These are phyloP conservation scores for Pseudolaguvia tuberculata DNA, from an alignment of 2,113 vertebrate species.

Conservation along the genomic window DNA sequence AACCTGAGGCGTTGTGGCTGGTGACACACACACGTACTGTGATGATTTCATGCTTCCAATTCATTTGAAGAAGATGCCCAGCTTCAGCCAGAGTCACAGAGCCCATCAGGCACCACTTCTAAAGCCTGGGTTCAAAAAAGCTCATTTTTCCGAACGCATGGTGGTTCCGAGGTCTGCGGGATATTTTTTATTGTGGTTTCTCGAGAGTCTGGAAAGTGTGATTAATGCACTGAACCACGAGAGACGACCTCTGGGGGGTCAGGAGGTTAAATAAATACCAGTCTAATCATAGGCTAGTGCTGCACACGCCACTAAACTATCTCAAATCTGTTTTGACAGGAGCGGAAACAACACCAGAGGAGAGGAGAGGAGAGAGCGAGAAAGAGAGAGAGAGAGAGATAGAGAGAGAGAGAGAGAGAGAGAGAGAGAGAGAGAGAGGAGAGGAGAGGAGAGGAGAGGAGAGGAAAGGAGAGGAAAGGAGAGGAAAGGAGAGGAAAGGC, in stretches of 20 bases:
- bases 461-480: conserved; percentile 38
- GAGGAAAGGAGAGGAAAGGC: conserved; percentile 4
- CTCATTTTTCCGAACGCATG: not conserved
- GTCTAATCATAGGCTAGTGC: conserved; percentile 43
- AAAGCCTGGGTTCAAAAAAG: conserved; percentile 2
- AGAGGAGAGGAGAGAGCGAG: not conserved
- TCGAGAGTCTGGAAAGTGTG: conserved; percentile 17
- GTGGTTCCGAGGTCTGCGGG: not conserved
- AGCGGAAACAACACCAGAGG: conserved; percentile 49
- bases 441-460: too few relatives aligned
- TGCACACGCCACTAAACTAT: conserved; percentile 49
- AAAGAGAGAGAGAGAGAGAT: conserved; percentile 13
- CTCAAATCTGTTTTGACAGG: conserved; percentile 45
- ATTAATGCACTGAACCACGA: conserved; percentile 11
- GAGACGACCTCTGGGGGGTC: conserved; percentile 32
- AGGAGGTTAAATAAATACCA: conserved; percentile 56
- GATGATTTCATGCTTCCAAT: conserved; percentile 5
- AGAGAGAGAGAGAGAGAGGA: not conserved
- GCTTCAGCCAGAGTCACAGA: not conserved
- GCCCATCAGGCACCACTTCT: conserved; percentile 7
- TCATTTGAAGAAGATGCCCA: not conserved
- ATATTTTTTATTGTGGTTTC: conserved; percentile 20
- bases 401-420: not conserved
- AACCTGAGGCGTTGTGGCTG: not conserved
- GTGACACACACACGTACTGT: not conserved